Evolutionary conservation across 2,113 vertebrate species (phyloP).

Genomic region (Serilophus lunatus): DNA sequence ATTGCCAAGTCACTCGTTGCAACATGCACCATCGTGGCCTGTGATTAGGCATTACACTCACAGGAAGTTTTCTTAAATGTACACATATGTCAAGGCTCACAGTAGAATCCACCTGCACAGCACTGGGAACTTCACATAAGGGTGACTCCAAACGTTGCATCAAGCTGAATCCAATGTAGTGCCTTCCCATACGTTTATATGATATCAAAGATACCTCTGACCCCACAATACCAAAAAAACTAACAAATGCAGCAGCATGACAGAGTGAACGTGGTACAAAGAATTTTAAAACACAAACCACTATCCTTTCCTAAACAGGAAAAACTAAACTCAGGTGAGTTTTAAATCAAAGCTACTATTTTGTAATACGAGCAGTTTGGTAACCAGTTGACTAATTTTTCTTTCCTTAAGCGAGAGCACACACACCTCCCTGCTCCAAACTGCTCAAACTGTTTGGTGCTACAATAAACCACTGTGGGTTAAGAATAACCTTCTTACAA

Average conservation of each 20-base stretch:
- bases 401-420: background rate
- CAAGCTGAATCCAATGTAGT: background rate
- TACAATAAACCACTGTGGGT: background rate
- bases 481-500: background rate
- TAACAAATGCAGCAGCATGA: background rate
- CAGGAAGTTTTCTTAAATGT: background rate
- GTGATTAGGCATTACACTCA: fast-evolving
- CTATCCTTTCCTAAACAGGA: background rate
- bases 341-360: background rate
- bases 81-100: background rate
- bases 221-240: background rate
- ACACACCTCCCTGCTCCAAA: background rate
- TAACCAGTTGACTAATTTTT: background rate
- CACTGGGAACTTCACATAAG: background rate
- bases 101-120: background rate
- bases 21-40: fast-evolving
- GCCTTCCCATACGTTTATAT: background rate
- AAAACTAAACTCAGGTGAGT: background rate
- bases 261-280: background rate
- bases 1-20: background rate
- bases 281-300: background rate
- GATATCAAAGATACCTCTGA: background rate
- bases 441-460: background rate
- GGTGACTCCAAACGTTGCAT: background rate
- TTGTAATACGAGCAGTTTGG: background rate